Base-by-base conservation (phyloP, 1,140 invertebrate species). In the Drosophila tsacasi region DNA sequence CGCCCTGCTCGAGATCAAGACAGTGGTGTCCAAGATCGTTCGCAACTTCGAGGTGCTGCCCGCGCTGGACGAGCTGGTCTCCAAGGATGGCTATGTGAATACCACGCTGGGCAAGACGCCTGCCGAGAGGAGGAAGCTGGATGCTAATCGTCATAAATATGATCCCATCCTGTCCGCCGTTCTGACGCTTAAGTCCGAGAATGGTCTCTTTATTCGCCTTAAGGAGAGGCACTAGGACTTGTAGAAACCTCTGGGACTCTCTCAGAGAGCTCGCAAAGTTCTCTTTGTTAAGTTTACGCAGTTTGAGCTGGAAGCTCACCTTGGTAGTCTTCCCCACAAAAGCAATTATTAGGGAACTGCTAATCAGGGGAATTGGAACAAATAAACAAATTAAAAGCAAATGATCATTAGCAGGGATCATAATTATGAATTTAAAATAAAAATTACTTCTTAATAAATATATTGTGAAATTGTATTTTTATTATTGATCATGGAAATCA, bases 1-100 rank as follows among this genome's bases (percentile, higher is more conserved):
- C 71, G 94, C 93, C 2, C 71, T 94, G 65, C 74, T 94, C 83
- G 86, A 93, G 83, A 76, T 94, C 35, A 94, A 94, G 83, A 91
- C 93, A 2, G 83, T 83, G 1, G 63, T 94, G 5, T 93, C 94
- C 5, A 94, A 94, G 71, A 76, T 94, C 46, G 67, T 94, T 30
- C 86, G 93, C 10, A 86, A 87, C 5, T 93, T 92, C 23, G 76
- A 92, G 60, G 67, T 93, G 3, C 50, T 91, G 12, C 86, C 93
- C 1, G 82, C 90, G 0, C 32, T 92, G 59, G 87, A 92, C 35
- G 91, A 87, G 46, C 66, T 91, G 3, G 42, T 47, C 8, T 92
- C 91, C 8, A 83, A 78, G 57, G 80, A 91, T 62, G 91, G 91
- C 1, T 83, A 79, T 39, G 19, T 92, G 3, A 81, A 74, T n/a